Evolutionary conservation across 2,888 invertebrate genomes (phyloP).

Genomic region (Andrena marginata): DNA sequence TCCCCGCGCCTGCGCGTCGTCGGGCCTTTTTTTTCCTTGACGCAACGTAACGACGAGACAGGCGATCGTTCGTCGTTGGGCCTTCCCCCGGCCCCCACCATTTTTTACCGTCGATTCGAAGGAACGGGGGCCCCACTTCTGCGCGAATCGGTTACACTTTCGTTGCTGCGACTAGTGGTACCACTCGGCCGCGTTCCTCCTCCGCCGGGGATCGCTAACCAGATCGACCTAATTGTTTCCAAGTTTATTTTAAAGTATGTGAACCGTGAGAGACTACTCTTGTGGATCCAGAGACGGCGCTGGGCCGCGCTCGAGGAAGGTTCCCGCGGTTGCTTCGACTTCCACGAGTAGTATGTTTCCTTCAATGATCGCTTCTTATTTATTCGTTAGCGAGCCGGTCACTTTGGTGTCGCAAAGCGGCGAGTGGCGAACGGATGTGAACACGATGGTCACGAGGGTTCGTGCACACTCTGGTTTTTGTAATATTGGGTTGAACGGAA

Average conservation of each 20-base stretch:
- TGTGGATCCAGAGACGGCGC: not conserved
- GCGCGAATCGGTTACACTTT: slow-evolving; percentile 80
- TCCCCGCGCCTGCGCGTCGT: not conserved
- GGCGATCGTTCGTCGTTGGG: slow-evolving; percentile 21
- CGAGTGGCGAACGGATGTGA: too few relatives aligned
- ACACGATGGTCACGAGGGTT: too few relatives aligned
- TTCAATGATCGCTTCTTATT: too few relatives aligned
- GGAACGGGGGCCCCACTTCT: slow-evolving; percentile 62
- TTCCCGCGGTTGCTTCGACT: not conserved
- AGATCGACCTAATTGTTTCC: slow-evolving; percentile 62
- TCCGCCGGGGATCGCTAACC: slow-evolving; percentile 51
- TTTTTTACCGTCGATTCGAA: slow-evolving; percentile 39
- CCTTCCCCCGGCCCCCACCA: slow-evolving; percentile 21
- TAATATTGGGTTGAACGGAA: too few relatives aligned
- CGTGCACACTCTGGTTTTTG: too few relatives aligned
- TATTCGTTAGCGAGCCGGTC: too few relatives aligned
- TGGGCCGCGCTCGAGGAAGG: not conserved
- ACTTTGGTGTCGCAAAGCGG: too few relatives aligned
- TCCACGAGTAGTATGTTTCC: too few relatives aligned
- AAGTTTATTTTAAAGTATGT: slow-evolving; percentile 52
- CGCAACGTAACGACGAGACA: slow-evolving; percentile 35
- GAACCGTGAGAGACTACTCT: slow-evolving; percentile 48
- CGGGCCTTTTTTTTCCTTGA: slow-evolving; percentile 39
- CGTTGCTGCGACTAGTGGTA: slow-evolving; percentile 81
- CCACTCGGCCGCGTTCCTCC: slow-evolving; percentile 72